Evolutionary conservation across 2,888 invertebrate species (phyloP).

Genomic region (Nebria brevicollis): DNA sequence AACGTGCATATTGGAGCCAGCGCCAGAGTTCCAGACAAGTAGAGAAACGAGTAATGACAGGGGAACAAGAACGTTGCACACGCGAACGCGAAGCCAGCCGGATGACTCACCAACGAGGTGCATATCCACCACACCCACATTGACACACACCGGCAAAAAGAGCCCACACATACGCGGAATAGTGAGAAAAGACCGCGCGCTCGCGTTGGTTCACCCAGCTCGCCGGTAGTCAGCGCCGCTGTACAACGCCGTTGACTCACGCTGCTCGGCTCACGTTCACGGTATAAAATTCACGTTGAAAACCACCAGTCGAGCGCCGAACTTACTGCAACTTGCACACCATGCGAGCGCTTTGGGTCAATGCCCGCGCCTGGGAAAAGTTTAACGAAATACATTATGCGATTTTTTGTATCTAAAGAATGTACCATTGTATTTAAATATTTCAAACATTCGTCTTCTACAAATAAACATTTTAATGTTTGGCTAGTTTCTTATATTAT

Average conservation of each 20-base stretch:
- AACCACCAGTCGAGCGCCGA: not conserved
- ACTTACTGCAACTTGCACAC: not conserved
- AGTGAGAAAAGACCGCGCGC: not conserved
- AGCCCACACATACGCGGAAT: not conserved
- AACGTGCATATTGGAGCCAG: not conserved
- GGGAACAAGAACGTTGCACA: not conserved
- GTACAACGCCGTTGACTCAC: not conserved
- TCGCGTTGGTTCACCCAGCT: not conserved
- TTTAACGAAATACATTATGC: not conserved
- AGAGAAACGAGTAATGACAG: constrained; percentile 1
- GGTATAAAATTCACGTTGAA: not conserved
- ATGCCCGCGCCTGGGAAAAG: not conserved
- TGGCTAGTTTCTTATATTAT: not conserved
- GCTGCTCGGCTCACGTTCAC: not conserved
- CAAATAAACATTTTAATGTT: not conserved
- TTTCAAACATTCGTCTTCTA: not conserved
- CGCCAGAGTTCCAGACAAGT: not conserved
- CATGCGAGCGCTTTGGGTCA: not conserved
- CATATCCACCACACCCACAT: constrained; percentile 1
- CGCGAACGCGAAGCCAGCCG: not conserved
- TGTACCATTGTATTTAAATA: not conserved
- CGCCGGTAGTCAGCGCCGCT: not conserved
- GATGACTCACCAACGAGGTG: not conserved
- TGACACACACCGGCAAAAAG: not conserved
- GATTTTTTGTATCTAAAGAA: not conserved